Base-by-base conservation (phyloP, 2,797 vertebrate genomes). In the Anniella stebbinsi region DNA sequence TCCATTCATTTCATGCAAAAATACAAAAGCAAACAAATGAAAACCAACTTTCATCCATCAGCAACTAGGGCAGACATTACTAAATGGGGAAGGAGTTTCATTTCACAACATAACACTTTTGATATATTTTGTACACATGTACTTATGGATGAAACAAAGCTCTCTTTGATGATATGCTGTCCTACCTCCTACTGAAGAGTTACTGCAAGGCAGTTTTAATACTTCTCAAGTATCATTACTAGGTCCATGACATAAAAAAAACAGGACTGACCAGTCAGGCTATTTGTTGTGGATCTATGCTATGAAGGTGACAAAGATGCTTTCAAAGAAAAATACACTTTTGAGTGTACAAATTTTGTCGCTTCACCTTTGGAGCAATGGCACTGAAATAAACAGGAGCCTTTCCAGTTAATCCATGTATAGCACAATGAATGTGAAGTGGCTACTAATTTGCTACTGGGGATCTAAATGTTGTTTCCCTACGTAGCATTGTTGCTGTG, bases 201-300 rank as follows among this genome's bases (percentile, higher is more conserved):
- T 10, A 73, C 18, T 41, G 5, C 38, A n/a, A 18, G 21, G 11
- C 10, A 80, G 10, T 30, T 84, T 33, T n/a, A 48, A 17, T 4
- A 77, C 0, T 0, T 60, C 8, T 18, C 17, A 84, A 69, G 21
- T 66, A 87, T 0, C 4, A 18, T 60, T 25, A 45, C 13, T 0
- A 48, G 12, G 1, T 66, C 41, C 36, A 75, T 18, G n/a, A 73
- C 89, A 89, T n/a, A n/a, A n/a, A n/a, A n/a, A 87, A 1, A 21
- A 1, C 0, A 8, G 12, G 48, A 41, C 51, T 84, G 72, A 82
- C 69, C 72, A 73, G 33, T 30, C 2, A 3, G 6, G 0, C 51
- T 76, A 30, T 38, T 12, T 91, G n/a, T 38, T 83, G 88, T 86
- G 54, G 89, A 88, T 18, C 28, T 25, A 45, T 84, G 38, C 80